A percentile compares a stretch with the other conserved stretches of the same genome.
These are phyloP conservation scores for Pituophis catenifer DNA, from an alignment of 2,113 vertebrate species.

Conservation along the genomic window DNA sequence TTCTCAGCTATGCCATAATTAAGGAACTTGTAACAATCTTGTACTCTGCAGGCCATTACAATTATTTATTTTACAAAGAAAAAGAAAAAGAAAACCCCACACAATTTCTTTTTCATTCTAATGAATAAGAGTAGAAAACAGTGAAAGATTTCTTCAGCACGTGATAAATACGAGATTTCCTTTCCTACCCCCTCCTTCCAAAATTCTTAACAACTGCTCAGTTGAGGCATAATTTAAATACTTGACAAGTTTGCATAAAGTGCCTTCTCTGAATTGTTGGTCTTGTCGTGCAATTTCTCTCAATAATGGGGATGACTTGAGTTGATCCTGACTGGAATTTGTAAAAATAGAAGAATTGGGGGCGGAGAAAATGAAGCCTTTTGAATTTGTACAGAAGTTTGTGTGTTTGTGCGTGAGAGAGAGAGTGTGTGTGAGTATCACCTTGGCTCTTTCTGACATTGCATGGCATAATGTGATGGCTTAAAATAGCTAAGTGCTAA, in stretches of 20 bases:
- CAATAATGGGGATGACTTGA: conserved; percentile 32
- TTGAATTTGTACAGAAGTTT: not conserved
- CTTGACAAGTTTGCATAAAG: conserved; percentile 39
- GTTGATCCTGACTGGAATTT: conserved; percentile 26
- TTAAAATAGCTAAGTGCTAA: conserved; percentile 50
- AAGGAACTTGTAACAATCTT: not conserved
- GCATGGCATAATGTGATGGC: conserved; percentile 14
- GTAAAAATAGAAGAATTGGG: conserved; percentile 48
- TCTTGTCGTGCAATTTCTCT: conserved; percentile 37
- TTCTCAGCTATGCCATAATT: not conserved
- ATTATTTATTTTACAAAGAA: not conserved
- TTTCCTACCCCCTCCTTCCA: not conserved
- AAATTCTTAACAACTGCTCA: conserved; percentile 19
- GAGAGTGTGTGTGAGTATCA: conserved; percentile 19
- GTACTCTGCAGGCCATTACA: not conserved
- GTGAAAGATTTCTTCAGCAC: not conserved
- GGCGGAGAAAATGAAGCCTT: conserved; percentile 20
- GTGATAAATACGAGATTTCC: not conserved
- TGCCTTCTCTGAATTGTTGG: conserved; percentile 33
- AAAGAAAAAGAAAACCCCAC: not conserved
- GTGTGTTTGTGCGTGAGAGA: not conserved
- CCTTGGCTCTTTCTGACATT: conserved; percentile 29
- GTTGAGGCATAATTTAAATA: conserved; percentile 30
- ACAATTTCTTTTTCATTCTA: not conserved
- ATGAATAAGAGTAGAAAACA: not conserved